Conservation (phyloP, 2,113 vertebrate species). For the Calonectris borealis region DNA sequence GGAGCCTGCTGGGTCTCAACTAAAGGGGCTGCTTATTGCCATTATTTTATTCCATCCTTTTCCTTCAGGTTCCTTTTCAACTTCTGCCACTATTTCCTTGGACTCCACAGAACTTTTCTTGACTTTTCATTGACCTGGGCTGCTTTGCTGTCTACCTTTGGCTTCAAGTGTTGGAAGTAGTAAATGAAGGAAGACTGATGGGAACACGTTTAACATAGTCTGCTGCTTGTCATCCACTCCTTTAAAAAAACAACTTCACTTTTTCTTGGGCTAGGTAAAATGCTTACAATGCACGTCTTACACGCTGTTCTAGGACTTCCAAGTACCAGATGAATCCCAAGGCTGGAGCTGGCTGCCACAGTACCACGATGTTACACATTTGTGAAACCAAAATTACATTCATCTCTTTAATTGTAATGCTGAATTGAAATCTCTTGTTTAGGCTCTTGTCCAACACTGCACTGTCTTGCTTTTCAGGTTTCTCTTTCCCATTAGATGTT, state of each 20-base stretch:
- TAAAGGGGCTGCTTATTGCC: not conserved
- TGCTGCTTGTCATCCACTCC: not conserved
- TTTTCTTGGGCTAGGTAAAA: not conserved
- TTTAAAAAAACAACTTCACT: not conserved
- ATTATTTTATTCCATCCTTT: not conserved
- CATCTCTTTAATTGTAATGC: not conserved
- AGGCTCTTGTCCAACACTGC: not conserved
- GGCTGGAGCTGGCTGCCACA: not conserved
- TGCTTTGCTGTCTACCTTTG: not conserved
- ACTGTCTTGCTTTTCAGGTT: conserved; percentile 34
- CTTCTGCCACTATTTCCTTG: not conserved
- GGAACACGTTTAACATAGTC: not conserved
- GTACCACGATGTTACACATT: not conserved
- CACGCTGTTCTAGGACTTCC: not conserved
- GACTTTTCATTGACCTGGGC: not conserved
- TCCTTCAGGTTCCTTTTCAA: not conserved
- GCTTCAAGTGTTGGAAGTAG: not conserved
- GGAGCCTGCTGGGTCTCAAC: not conserved
- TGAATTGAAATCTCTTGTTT: not conserved
- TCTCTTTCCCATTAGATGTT: not conserved
- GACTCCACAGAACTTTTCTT: not conserved
- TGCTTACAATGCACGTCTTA: not conserved
- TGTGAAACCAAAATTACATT: conserved; percentile 26
- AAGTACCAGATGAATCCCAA: not conserved
- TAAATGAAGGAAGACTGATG: not conserved